phyloP scores from a whole-genome alignment of 2,888 invertebrate species.

The Conomelus anceps region DNA sequence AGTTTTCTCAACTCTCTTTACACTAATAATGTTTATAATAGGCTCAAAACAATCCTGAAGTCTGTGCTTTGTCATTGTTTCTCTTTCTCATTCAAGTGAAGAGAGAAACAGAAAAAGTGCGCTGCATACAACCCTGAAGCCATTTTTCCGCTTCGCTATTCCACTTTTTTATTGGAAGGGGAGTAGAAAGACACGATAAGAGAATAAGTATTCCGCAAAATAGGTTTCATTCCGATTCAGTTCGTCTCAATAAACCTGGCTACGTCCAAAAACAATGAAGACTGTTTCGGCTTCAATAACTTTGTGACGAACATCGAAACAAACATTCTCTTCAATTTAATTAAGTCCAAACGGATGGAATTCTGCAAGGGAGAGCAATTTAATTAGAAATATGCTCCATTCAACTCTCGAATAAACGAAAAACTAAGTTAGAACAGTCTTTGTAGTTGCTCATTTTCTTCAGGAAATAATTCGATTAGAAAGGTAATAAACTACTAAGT shows the following conservation, averaged over 20 bases:
- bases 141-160: not conserved
- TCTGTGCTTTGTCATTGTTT: not conserved
- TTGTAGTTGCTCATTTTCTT: not conserved
- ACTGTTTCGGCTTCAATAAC: not conserved
- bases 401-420: not conserved
- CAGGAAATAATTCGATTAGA: not conserved
- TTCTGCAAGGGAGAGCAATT: not conserved
- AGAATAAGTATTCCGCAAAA: not conserved
- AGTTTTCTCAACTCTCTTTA: not conserved
- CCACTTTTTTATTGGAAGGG: not conserved
- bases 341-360: not conserved
- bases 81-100: not conserved
- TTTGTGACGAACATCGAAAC: not conserved
- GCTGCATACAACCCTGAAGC: not conserved
- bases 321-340: not conserved
- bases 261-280: not conserved
- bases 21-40: not conserved
- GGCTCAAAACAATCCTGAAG: not conserved
- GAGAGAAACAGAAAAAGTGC: not conserved
- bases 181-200: not conserved
- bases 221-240: not conserved
- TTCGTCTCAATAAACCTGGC: not conserved
- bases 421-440: not conserved
- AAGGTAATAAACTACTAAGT: not conserved
- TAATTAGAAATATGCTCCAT: not conserved